Evolutionary conservation across 2,797 vertebrate genomes (phyloP).

Genomic region (Typhlichthys eigenmanni): DNA sequence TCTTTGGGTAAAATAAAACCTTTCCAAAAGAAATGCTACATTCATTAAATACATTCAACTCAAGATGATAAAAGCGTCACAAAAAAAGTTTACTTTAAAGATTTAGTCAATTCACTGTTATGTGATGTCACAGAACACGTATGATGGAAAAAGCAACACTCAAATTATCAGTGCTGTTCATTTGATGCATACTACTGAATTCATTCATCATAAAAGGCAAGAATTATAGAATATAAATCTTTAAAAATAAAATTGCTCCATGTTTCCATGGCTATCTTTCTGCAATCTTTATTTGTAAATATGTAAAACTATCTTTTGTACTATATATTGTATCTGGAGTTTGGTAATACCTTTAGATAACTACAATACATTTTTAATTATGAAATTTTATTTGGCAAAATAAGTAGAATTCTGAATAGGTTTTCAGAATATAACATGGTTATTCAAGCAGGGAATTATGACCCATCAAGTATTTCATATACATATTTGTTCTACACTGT

Average conservation of each 20-base stretch:
- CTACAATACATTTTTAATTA: neutral
- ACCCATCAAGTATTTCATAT: neutral
- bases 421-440: neutral
- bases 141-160: neutral
- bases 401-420: too few relatives aligned
- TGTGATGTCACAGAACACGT: slow-evolving; percentile 1
- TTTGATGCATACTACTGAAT: neutral
- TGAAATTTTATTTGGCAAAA: too few relatives aligned
- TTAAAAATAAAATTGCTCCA: neutral
- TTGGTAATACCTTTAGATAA: neutral
- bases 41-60: slow-evolving; percentile 66
- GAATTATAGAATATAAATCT: neutral
- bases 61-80: slow-evolving; percentile 29
- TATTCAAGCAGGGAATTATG: neutral
- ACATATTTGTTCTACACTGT: neutral
- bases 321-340: slow-evolving; percentile 11
- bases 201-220: neutral
- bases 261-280: slow-evolving; percentile 4
- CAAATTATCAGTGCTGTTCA: neutral
- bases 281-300: slow-evolving; percentile 7
- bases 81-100: slow-evolving; percentile 24
- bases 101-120: slow-evolving; percentile 8
- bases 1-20: slow-evolving; percentile 56
- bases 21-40: slow-evolving; percentile 41
- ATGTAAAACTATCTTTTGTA: slow-evolving; percentile 16